Evolutionary conservation across 2,797 vertebrate genomes (phyloP), one percentile per base, ranked within the genome.

Genomic region (Pyrocephalus nanus): DNA sequence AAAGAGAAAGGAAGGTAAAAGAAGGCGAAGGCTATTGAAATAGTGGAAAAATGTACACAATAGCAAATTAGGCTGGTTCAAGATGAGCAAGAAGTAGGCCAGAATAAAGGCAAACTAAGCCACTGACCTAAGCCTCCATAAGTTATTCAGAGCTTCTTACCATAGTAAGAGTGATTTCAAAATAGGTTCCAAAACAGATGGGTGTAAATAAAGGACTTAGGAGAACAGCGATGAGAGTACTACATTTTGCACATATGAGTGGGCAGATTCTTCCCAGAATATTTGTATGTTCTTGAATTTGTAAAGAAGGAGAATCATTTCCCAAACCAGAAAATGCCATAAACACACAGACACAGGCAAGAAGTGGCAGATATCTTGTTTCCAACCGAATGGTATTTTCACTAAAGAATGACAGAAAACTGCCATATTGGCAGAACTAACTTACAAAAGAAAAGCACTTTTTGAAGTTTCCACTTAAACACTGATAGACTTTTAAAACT

Each of bases 401-500:
- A 78, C 48, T 61, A n/a, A 70, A 67, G 38, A 84, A 81, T 48
- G 26, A 82, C 30, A 82, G 57, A 90, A 94, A 89, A 78, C 21
- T 71, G 55, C 61, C 47, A 88, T 26, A 90, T 43, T 67, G 60
- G 26, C 51, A 75, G 43, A 90, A 83, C 11, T 62, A 45, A 64
- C 45, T 61, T 57, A 69, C 0, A 57, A 58, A 94, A 87, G 25
- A 71, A 96, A 76, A 89, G 26, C 17, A 42, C 13, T 81, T 87
- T 71, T 70, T 72, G 26, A 93, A 83, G 26, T 65, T 95, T 96
- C 61, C 83, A 70, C 60, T 47, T 70, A 76, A 88, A 86, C n/a
- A 50, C 21, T 61, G 65, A 89, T 43, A 78, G 65, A 20, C 66
- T 34, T 91, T 72, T 76, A 80, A 93, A 88, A 40, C 5, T 91